Evolutionary conservation across 2,113 vertebrate genomes (phyloP), one percentile per base, ranked within the genome.

Genomic region (Petrocephalus zakoni): DNA sequence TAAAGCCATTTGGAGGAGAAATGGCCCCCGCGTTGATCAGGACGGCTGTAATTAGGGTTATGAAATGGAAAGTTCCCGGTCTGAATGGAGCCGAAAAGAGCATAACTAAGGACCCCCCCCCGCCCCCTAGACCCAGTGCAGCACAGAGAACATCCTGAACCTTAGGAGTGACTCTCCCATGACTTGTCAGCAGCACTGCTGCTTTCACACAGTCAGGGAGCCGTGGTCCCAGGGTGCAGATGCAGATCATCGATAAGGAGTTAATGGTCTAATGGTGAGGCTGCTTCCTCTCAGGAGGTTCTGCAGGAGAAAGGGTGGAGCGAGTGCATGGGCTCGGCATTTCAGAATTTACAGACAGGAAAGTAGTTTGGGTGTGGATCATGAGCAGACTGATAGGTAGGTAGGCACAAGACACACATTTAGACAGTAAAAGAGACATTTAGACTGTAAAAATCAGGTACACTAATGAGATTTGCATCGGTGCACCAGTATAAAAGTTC

Each of bases 11-110:
- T 17, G 86, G 37, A 42, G 29, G 7, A 22, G n/a, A 11, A 68
- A 81, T 81, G 75, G 46, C 21, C 46, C 0, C 0, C 22, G 81
- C 46, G 19, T 83, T 49, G 58, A 29, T 86, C 37, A 51, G 37
- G 19, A 72, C 19, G 22, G 56, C 37, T 8, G 58, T 64, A 61
- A 51, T 87, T 87, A 29, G 42, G 46, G 51, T 46, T 88, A 68
- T 42, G 22, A 81, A 56, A 81, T 88, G n/a, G 72, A 37, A 52
- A 88, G 87, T 82, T 53, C 72, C 61, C 11, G 13, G n/a, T 88
- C 34, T 42, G 53, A 88, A 55, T 42, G 51, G 15, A 82, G 21
- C 49, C 8, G 17, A 88, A 55, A 6, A 58, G 42, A 61, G 17
- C 34, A 25, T 88, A 52, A 88, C 42, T 21, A n/a, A 61, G 34